Percentiles rank a stretch among this genome's conserved stretches.
phyloP scores from a whole-genome alignment of 1,140 invertebrate species.

The Hylaeus anthracinus region DNA sequence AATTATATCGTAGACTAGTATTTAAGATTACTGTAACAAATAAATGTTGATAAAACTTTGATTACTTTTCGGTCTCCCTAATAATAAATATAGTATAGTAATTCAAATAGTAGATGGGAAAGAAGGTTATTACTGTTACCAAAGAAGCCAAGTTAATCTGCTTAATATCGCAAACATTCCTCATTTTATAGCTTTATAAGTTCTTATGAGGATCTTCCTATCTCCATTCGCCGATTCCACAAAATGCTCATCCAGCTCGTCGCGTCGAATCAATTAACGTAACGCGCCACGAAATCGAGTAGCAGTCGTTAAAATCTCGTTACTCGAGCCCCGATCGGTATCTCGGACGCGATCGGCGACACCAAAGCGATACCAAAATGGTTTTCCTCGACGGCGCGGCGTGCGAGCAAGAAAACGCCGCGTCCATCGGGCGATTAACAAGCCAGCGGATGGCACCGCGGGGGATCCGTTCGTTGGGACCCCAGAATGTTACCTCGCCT shows the following conservation, averaged over 20 bases:
- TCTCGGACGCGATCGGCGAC: slow-evolving; percentile 17
- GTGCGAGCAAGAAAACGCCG: slow-evolving; percentile 5
- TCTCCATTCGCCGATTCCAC: too few relatives aligned
- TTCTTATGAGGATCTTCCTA: too few relatives aligned
- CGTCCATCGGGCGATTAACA: slow-evolving; percentile 69
- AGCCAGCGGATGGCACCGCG: slow-evolving; percentile 64
- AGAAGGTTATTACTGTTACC: too few relatives aligned
- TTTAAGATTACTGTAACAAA: too few relatives aligned
- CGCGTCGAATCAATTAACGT: background rate
- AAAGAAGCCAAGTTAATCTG: too few relatives aligned
- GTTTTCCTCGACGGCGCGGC: background rate
- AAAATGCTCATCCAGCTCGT: background rate
- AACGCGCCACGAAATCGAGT: background rate
- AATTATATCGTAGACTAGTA: too few relatives aligned
- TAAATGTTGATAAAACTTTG: too few relatives aligned
- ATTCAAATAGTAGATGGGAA: too few relatives aligned
- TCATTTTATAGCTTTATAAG: too few relatives aligned
- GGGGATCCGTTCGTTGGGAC: slow-evolving; percentile 67
- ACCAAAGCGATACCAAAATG: background rate
- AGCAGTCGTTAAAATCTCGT: background rate
- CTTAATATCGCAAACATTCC: too few relatives aligned
- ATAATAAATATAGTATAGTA: too few relatives aligned
- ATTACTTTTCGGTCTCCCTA: too few relatives aligned
- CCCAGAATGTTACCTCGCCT: slow-evolving; percentile 63
- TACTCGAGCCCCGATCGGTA: background rate